These are phyloP conservation scores for Drosophila melanosoma DNA, from an alignment of 2,888 invertebrate genomes.

Conservation along the genomic window DNA sequence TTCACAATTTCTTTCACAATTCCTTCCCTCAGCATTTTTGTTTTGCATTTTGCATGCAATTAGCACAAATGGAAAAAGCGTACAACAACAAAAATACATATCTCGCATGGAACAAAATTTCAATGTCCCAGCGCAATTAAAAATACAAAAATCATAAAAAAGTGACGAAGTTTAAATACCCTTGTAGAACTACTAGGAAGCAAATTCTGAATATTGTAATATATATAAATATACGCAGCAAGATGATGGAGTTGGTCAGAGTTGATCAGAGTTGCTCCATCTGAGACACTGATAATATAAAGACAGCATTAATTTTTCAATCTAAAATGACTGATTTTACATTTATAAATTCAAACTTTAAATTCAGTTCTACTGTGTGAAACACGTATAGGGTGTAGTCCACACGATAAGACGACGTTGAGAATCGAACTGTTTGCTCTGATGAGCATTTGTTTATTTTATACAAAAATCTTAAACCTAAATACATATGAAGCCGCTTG, in stretches of 20 bases:
- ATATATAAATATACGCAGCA: not conserved
- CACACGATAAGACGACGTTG: too few species aligned
- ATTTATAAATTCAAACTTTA: too few species aligned
- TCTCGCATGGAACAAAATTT: constrained; percentile 44
- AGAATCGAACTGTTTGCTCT: too few species aligned
- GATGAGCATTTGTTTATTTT: too few species aligned
- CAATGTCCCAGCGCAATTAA: constrained; percentile 63
- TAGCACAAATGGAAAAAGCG: constrained; percentile 40
- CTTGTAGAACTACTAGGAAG: not conserved
- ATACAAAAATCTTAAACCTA: too few species aligned
- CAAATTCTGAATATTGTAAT: not conserved
- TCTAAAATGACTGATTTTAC: not conserved
- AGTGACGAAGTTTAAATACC: not conserved
- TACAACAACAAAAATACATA: constrained; percentile 18
- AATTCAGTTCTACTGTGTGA: constrained; percentile 46
- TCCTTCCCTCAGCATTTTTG: not conserved
- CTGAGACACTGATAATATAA: not conserved
- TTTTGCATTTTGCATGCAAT: constrained; percentile 63
- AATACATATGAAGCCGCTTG: too few species aligned
- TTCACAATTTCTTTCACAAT: not conserved
- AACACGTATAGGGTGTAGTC: too few species aligned
- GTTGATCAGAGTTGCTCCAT: not conserved
- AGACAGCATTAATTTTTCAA: not conserved
- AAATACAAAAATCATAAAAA: constrained; percentile 22
- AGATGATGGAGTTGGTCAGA: not conserved